Evolutionary conservation across 2,113 vertebrate genomes (phyloP).

Genomic region (Dasyprocta punctata): DNA sequence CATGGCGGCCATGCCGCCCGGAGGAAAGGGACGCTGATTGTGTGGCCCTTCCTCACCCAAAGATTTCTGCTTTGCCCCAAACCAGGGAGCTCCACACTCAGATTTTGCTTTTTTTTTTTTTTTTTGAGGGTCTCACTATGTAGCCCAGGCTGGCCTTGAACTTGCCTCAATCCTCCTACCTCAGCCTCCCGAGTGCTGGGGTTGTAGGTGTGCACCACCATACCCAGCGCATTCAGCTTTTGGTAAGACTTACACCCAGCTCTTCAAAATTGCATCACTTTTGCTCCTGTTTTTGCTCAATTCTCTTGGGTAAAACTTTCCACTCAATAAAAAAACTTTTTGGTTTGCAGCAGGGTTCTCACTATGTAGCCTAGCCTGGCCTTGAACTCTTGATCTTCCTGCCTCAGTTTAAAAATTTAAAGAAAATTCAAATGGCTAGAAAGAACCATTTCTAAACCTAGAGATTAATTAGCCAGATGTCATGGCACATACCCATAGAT

Average conservation of each 20-base stretch:
- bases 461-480: background rate
- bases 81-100: background rate
- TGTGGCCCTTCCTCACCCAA: too few relatives aligned
- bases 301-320: background rate
- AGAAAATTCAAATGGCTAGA: background rate
- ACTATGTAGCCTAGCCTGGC: background rate
- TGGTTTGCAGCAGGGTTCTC: too few relatives aligned
- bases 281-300: background rate
- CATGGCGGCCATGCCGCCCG: too few relatives aligned
- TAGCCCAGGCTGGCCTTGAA: too few relatives aligned
- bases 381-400: background rate
- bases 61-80: too few relatives aligned
- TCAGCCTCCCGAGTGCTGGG: too few relatives aligned
- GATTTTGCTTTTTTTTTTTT: too few relatives aligned
- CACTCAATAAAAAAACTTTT: too few relatives aligned
- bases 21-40: too few relatives aligned
- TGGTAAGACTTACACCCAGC: background rate
- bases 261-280: background rate
- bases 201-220: too few relatives aligned
- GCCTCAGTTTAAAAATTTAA: background rate
- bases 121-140: background rate
- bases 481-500: background rate
- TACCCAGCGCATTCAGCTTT: too few relatives aligned
- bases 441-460: background rate
- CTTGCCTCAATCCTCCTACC: too few relatives aligned